phyloP scores from a whole-genome alignment of 1,140 invertebrate genomes.

The Carcinoscorpius rotundicauda region DNA sequence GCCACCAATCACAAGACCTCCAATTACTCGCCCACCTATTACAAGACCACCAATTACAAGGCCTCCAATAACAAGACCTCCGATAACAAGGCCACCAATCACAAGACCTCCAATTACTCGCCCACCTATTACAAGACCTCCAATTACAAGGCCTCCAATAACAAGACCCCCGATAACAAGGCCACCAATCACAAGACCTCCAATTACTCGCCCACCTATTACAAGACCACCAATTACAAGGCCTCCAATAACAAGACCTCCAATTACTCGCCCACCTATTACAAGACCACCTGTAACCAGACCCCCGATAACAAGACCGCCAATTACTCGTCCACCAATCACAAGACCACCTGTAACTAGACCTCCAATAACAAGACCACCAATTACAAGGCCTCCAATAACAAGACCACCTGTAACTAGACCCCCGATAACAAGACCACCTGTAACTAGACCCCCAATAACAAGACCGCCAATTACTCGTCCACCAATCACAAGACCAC shows the following conservation, averaged over 20 bases:
- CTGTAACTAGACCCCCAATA: neutral
- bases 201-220: neutral
- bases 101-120: neutral
- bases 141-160: neutral
- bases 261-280: neutral
- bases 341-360: neutral
- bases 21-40: neutral
- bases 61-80: neutral
- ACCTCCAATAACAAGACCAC: neutral
- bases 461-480: neutral
- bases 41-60: slow-evolving; percentile 1
- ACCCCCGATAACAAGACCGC: neutral
- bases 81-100: neutral
- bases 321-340: neutral
- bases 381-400: neutral
- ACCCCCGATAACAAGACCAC: neutral
- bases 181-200: neutral
- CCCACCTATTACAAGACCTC: neutral
- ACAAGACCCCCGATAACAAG: neutral
- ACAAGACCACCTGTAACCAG: neutral
- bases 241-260: neutral
- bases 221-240: neutral
- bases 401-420: neutral
- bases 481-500: neutral
- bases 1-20: neutral